Evolutionary conservation across 23 tunicate genomes (phyloP), one percentile per base, ranked within the genome.

Genomic region (Styela clava): DNA sequence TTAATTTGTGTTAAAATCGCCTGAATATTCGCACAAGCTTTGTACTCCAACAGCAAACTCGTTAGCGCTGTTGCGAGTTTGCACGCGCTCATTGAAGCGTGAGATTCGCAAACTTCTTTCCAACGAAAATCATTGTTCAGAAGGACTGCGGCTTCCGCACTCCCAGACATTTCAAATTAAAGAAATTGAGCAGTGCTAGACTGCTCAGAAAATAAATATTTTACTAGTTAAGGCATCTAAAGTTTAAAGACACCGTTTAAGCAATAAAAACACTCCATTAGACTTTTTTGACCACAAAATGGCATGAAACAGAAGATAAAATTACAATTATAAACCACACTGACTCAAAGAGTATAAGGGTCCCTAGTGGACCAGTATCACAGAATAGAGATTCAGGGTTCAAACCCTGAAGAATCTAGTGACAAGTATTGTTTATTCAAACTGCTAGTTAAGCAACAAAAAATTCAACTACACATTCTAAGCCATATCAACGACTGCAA

Each of bases 71-170:
- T n/a, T 3, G 87, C 82, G 2, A 89, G 69, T 21, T 86, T 82
- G 5, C 72, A 61, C 16, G 88, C 94, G 79, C 84, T 89, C 24
- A 65, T 52, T 1, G 71, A 84, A 3, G 94, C 94, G 9, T 84
- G 88, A 20, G 84, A 62, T 73, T 89, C 94, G 67, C 77, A 89
- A 2, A 89, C 35, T 35, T 84, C 81, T 73, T 35, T 34, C 78
- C 78, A 73, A 9, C 64, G 63, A 44, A 76, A 76, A 76, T 76
- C 81, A 29, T 76, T 76, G 64, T 76, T 76, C 0, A 76, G 26
- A 16, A 76, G 31, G 28, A 52, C 81, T 56, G 69, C 64, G 12
- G 27, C 65, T 0, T 76, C 81, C 21, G 28, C 26, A 16, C 9
- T 36, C 19, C 16, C 64, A 18, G 64, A 25, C 81, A 76, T 76